Evolutionary conservation across 2,888 invertebrate species (phyloP).

Genomic region (Lithophane ornitopus): DNA sequence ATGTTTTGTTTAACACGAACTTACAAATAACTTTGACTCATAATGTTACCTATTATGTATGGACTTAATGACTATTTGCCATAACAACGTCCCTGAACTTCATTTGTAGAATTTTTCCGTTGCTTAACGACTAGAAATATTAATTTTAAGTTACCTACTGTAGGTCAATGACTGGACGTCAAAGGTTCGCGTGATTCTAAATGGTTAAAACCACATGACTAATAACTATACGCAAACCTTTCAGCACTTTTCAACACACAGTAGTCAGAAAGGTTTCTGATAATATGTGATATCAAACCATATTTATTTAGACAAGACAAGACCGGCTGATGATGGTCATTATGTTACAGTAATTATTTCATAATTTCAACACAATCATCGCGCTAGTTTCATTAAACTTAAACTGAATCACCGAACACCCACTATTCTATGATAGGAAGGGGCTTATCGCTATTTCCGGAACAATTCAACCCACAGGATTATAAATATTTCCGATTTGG

Average conservation of each 20-base stretch:
- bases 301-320: not conserved
- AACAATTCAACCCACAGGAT: not conserved
- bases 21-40: not conserved
- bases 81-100: constrained; percentile 20
- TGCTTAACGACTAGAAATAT: constrained; percentile 11
- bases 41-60: not conserved
- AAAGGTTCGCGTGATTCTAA: constrained; percentile 15
- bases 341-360: not conserved
- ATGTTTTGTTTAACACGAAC: not conserved
- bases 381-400: not conserved
- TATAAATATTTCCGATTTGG: not conserved
- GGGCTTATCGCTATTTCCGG: not conserved
- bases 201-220: not conserved
- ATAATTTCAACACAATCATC: not conserved
- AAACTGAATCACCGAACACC: not conserved
- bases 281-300: not conserved
- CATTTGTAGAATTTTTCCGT: constrained; percentile 8
- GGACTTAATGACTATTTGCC: constrained; percentile 6
- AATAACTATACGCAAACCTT: no score
- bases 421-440: not conserved
- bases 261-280: no score
- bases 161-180: constrained; percentile 14
- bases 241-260: no score
- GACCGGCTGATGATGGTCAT: not conserved
- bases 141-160: not conserved